A percentile compares a stretch with the other conserved stretches of the same genome.
These are phyloP conservation scores for Oreochromis mossambicus DNA, from an alignment of 2,797 vertebrate species.

Conservation along the genomic window DNA sequence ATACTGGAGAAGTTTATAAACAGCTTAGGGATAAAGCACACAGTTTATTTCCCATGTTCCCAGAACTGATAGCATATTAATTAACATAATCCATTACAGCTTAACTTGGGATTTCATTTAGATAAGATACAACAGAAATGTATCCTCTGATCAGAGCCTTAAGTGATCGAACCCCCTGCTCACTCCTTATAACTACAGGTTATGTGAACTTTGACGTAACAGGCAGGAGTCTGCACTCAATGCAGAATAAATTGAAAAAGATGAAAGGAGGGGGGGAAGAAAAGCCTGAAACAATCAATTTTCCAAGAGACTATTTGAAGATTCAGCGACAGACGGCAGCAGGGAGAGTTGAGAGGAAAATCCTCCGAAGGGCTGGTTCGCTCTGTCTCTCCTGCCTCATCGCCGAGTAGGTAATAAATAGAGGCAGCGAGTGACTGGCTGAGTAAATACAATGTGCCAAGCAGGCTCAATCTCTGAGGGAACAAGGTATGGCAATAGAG, in stretches of 20 bases:
- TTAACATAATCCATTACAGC: constrained; percentile 55
- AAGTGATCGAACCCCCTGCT: neutral
- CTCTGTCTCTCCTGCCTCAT: constrained; percentile 15
- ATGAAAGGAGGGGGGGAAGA: neutral
- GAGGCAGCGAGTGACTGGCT: constrained; percentile 28
- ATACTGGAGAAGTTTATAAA: constrained; percentile 30
- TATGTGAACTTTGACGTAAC: constrained; percentile 7
- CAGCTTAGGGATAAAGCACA: constrained; percentile 41
- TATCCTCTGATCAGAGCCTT: neutral
- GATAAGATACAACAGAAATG: constrained; percentile 31
- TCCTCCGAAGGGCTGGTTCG: constrained; percentile 9
- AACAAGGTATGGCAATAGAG: neutral
- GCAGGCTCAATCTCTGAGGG: constrained; percentile 17
- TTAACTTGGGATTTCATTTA: constrained; percentile 27
- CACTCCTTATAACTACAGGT: neutral
- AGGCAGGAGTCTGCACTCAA: neutral
- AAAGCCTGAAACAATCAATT: constrained; percentile 22
- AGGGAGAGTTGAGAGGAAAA: constrained; percentile 2
- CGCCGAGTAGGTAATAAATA: constrained; percentile 41
- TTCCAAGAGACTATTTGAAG: constrained; percentile 12
- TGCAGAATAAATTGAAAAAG: constrained; percentile 7
- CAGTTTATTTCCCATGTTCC: constrained; percentile 47
- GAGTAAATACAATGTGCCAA: constrained; percentile 47
- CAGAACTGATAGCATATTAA: constrained; percentile 41
- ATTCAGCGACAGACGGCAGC: constrained; percentile 27